Evolutionary conservation across 1,140 invertebrate genomes (phyloP).

Genomic region (Lucilia sericata): DNA sequence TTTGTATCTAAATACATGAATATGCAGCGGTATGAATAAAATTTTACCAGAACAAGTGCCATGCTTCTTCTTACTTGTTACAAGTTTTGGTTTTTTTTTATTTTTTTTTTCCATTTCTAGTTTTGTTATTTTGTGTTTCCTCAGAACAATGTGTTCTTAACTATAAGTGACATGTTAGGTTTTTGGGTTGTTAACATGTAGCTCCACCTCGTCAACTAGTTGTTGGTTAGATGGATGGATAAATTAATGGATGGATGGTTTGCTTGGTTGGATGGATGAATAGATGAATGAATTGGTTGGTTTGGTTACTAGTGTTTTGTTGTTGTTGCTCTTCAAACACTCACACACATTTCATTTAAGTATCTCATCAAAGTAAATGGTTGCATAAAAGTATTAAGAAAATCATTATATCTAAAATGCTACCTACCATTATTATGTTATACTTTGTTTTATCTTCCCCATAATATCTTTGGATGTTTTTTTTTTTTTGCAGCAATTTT

Average conservation of each 20-base stretch:
- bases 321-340: background rate
- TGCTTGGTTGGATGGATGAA: background rate
- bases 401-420: too few relatives aligned
- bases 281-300: conserved; percentile 40
- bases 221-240: conserved; percentile 33
- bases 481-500: background rate
- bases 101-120: background rate
- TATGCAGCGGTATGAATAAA: background rate
- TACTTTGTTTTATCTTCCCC: background rate
- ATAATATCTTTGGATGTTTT: background rate
- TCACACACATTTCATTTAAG: background rate
- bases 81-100: background rate
- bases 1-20: background rate
- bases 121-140: conserved; percentile 9
- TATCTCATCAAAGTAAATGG: background rate
- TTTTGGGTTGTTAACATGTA: conserved; percentile 36
- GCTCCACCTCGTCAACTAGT: conserved; percentile 3
- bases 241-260: conserved; percentile 5
- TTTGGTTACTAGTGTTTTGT: background rate
- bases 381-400: background rate
- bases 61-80: background rate
- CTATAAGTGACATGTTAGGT: conserved; percentile 41
- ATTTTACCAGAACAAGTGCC: background rate
- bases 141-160: conserved; percentile 41
- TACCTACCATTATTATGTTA: background rate